Conservation (phyloP, 2,797 vertebrate species). For the Linurgus olivaceus region DNA sequence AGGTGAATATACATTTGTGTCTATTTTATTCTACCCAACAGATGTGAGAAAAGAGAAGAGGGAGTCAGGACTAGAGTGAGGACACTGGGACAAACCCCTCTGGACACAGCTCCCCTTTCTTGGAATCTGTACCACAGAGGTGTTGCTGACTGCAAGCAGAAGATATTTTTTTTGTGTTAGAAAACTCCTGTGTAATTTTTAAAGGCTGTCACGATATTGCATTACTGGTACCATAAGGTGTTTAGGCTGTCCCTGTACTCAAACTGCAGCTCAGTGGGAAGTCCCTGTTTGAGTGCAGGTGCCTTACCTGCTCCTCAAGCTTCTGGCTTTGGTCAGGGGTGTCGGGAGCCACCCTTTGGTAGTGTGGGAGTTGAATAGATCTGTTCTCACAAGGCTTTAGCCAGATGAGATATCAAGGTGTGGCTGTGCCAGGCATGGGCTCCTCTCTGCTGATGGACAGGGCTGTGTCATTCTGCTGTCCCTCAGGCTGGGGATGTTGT, state of each 20-base stretch:
- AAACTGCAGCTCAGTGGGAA: background rate
- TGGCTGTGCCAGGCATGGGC: rapidly evolving
- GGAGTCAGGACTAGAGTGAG: background rate
- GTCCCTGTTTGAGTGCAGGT: rapidly evolving
- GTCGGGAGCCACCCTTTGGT: background rate
- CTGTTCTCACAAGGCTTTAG: background rate
- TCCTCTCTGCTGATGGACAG: background rate
- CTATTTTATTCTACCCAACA: background rate
- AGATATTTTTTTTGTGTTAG: background rate
- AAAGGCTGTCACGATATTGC: rapidly evolving
- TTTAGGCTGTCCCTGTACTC: background rate
- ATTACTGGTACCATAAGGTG: background rate
- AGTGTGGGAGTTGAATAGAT: rapidly evolving
- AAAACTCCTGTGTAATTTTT: background rate
- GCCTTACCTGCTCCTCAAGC: background rate
- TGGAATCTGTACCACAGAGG: rapidly evolving
- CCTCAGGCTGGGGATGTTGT: background rate
- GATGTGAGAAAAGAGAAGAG: background rate
- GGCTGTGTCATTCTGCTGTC: rapidly evolving
- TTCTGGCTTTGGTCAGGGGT: background rate
- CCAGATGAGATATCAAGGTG: rapidly evolving
- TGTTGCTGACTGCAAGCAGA: background rate
- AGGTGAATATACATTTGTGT: background rate
- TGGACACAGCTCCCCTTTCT: background rate
- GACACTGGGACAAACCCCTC: background rate